A percentile compares a stretch with the other conserved stretches of the same genome.
phyloP scores from a whole-genome alignment of 2,113 vertebrate genomes.

The Epinephelus lanceolatus region DNA sequence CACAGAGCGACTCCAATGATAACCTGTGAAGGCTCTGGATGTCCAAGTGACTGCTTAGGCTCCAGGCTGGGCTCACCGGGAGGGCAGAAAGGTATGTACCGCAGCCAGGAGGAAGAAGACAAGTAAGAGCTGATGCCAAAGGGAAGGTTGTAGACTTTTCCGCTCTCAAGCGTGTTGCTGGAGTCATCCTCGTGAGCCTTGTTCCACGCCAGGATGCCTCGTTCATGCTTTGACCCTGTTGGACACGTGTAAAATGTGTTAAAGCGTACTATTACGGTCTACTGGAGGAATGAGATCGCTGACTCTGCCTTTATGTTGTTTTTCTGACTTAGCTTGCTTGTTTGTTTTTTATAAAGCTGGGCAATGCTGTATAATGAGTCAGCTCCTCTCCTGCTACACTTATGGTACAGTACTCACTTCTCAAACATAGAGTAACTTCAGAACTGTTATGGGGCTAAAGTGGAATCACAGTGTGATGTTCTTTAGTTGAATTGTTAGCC shows the following conservation, averaged over 20 bases:
- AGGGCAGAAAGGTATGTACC: slow-evolving; percentile 90
- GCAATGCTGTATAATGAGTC: neutral
- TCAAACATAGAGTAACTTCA: no score
- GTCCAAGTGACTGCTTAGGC: slow-evolving; percentile 56
- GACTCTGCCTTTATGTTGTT: neutral
- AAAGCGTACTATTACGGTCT: neutral
- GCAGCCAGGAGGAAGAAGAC: slow-evolving; percentile 82
- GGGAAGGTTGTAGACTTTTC: slow-evolving; percentile 90
- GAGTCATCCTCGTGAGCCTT: slow-evolving; percentile 80
- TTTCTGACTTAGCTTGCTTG: neutral
- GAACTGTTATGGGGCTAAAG: no score
- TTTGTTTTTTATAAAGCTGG: neutral
- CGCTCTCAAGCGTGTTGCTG: slow-evolving; percentile 71
- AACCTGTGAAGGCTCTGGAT: slow-evolving; percentile 65
- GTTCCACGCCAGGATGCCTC: slow-evolving; percentile 91
- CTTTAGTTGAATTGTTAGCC: no score
- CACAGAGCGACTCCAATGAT: slow-evolving; percentile 70
- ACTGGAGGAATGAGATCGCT: neutral
- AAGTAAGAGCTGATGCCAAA: slow-evolving; percentile 87
- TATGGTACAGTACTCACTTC: neutral
- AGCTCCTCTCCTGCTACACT: neutral
- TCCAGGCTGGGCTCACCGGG: slow-evolving; percentile 42
- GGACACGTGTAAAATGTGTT: slow-evolving; percentile 27
- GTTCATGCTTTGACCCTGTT: slow-evolving; percentile 90
- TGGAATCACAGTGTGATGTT: no score